These are phyloP conservation scores for Amiota mariae DNA, from an alignment of 2,888 invertebrate species.

Conservation along the genomic window DNA sequence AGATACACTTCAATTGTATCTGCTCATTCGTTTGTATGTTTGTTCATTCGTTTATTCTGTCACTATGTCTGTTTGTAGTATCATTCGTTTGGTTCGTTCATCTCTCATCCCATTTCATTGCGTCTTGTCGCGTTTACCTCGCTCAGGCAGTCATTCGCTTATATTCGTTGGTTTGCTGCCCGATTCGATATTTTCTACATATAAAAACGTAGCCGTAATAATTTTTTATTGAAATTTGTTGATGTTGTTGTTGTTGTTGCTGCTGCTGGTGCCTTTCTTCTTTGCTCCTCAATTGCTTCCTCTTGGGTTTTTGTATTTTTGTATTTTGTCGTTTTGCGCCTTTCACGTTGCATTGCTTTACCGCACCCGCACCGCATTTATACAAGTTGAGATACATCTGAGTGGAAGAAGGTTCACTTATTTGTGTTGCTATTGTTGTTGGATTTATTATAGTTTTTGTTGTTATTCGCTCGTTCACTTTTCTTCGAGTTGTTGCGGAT, in stretches of 20 bases:
- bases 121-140: conserved; percentile 16
- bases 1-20: conserved; percentile 54
- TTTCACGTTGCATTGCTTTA: background rate
- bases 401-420: background rate
- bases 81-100: conserved; percentile 20
- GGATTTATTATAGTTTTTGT: background rate
- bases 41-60: conserved; percentile 2
- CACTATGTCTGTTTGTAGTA: no score
- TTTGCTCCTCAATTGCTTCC: background rate
- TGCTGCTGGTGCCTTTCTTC: background rate
- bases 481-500: conserved; percentile 10
- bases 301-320: background rate
- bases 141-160: conserved; percentile 14
- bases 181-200: conserved; percentile 54
- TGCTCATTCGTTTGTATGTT: conserved; percentile 26
- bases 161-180: conserved; percentile 32
- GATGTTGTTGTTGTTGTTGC: conserved; percentile 31
- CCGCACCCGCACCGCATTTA: conserved; percentile 24
- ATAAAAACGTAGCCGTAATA: conserved; percentile 68
- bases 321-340: background rate
- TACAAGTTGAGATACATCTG: conserved; percentile 28
- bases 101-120: conserved; percentile 16
- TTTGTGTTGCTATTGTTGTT: conserved; percentile 9
- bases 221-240: conserved; percentile 73
- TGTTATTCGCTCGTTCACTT: background rate